Base-by-base conservation (phyloP, 2,797 vertebrate genomes). In the Phaenicophaeus curvirostris region DNA sequence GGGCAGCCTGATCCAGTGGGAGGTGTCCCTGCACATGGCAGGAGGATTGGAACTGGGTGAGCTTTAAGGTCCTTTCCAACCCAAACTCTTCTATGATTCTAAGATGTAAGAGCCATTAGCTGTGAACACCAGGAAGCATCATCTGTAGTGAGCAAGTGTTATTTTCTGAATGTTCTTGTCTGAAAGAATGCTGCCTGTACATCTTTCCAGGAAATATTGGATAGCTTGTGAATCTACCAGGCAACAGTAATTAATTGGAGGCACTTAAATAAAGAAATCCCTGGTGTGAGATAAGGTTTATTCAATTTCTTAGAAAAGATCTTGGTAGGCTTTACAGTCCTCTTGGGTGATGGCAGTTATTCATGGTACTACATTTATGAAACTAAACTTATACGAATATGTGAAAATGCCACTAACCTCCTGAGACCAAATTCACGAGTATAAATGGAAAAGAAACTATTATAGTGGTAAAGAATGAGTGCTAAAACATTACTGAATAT, bases 231-330 rank as follows among this genome's bases (percentile, higher is more conserved):
- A 92, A 91, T 85, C 82, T 95, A 31, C 8, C 8, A 92, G 87
- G 78, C 89, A 95, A 39, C 75, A 91, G 93, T 90, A 95, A 95
- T 96, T 95, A 96, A 96, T 91, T 94, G 73, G 84, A 95, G 85
- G 92, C 69, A 61, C 67, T 85, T 87, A 89, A 94, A n/a, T 59
- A 42, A 80, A 95, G 84, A 94, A 89, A 87, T 80, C 81, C 53
- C 81, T 89, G 23, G 57, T 61, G 90, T 62, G 54, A 88, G 92
- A 86, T 85, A 92, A 94, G 57, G 42, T 62, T 96, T 89, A 95
- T 96, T 86, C 55, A 94, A 27, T 59, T 94, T 88, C 80, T 89
- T 2, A 16, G 39, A 53, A 19, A 82, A 82, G 31, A 75, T 24
- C 66, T 80, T 66, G 37, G 17, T 74, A 91, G 75, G 85, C 48